A percentile compares a stretch with the other conserved stretches of the same genome.
phyloP scores from a whole-genome alignment of 2,888 invertebrate species.

The Drosophila dives region DNA sequence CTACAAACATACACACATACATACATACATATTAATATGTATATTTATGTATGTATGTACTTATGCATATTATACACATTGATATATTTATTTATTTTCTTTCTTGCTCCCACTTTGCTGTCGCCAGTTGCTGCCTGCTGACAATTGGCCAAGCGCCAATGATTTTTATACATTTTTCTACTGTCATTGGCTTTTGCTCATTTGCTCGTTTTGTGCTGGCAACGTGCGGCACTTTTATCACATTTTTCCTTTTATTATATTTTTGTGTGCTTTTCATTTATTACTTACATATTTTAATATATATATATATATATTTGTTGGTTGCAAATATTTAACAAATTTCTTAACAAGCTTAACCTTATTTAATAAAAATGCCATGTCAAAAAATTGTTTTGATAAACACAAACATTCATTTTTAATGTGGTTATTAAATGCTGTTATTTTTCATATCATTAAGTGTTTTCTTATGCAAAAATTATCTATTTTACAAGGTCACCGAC shows the following conservation, averaged over 20 bases:
- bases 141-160: conserved; percentile 78
- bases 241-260: conserved; percentile 16
- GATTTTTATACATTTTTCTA: conserved; percentile 61
- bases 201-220: conserved; percentile 6
- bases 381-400: too few relatives aligned
- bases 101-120: conserved; percentile 41
- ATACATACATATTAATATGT: background rate
- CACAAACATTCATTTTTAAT: background rate
- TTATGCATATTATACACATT: conserved; percentile 42
- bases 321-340: background rate
- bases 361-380: background rate
- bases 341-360: background rate
- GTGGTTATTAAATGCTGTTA: background rate
- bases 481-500: background rate
- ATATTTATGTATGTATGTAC: conserved; percentile 7
- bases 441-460: background rate
- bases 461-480: background rate
- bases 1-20: background rate
- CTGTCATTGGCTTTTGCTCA: conserved; percentile 41
- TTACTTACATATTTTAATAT: conserved; percentile 12
- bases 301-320: conserved; percentile 14
- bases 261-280: conserved; percentile 1
- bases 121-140: conserved; percentile 43
- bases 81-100: conserved; percentile 26
- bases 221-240: conserved; percentile 25